Evolutionary conservation across 1,140 invertebrate genomes (phyloP).

Genomic region (Streblospio benedicti): DNA sequence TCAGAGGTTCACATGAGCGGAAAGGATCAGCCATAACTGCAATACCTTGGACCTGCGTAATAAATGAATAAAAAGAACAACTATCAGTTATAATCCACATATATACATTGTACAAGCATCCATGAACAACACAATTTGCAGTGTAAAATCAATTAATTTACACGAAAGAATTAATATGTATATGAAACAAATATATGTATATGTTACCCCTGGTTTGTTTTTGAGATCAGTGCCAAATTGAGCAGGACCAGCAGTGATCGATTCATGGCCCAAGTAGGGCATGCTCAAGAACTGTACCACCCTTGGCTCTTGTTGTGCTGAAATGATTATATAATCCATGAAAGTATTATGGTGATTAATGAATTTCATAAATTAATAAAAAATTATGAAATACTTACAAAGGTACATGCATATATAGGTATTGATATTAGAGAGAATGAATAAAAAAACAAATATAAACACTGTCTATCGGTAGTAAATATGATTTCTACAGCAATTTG

Average conservation of each 20-base stretch:
- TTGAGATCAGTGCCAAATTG: constrained; percentile 77
- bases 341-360: background rate
- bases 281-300: constrained; percentile 32
- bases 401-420: background rate
- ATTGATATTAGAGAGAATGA: background rate
- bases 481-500: too few relatives aligned
- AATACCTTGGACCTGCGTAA: constrained; percentile 27
- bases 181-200: background rate
- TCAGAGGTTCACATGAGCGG: constrained; percentile 59
- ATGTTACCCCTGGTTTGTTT: constrained; percentile 32
- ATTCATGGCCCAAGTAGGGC: constrained; percentile 34
- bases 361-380: background rate
- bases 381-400: background rate
- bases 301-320: constrained; percentile 41
- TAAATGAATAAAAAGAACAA: background rate
- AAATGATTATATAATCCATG: constrained; percentile 11
- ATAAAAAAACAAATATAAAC: too few relatives aligned
- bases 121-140: background rate
- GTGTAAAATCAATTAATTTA: background rate
- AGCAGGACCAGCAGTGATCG: constrained; percentile 71
- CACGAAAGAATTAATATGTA: background rate
- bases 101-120: too few relatives aligned
- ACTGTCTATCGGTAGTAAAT: too few relatives aligned
- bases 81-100: background rate
- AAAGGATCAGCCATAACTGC: constrained; percentile 61